A percentile compares a stretch with the other conserved stretches of the same genome.
Evolutionary conservation across 2,888 invertebrate genomes (phyloP).

Genomic region (Perizoma affinitatum): DNA sequence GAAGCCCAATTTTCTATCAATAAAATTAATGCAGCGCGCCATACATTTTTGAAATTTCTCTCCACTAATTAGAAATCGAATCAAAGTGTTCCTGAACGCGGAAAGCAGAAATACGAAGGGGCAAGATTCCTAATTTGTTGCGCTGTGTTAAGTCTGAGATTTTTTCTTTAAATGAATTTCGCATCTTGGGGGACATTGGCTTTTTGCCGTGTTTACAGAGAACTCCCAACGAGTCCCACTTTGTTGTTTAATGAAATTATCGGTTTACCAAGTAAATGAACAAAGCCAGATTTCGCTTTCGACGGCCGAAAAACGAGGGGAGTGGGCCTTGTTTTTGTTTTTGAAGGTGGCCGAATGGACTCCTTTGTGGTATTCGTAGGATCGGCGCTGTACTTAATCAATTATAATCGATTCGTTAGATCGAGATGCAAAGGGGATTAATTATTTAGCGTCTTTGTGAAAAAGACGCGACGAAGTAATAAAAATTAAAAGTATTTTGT

Average conservation of each 20-base stretch:
- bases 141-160: slow-evolving; percentile 64
- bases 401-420: slow-evolving; percentile 82
- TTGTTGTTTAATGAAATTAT: slow-evolving; percentile 85
- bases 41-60: slow-evolving; percentile 43
- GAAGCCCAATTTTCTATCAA: slow-evolving; percentile 50
- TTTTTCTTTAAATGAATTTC: slow-evolving; percentile 81
- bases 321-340: slow-evolving; percentile 72
- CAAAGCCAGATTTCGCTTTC: slow-evolving; percentile 82
- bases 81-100: slow-evolving; percentile 42
- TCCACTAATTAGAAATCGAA: slow-evolving; percentile 44
- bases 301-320: slow-evolving; percentile 71
- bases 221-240: slow-evolving; percentile 75
- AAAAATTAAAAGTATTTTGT: neutral
- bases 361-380: slow-evolving; percentile 74
- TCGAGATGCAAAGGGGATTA: slow-evolving; percentile 70
- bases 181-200: slow-evolving; percentile 82
- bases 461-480: neutral
- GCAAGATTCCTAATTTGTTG: slow-evolving; percentile 63
- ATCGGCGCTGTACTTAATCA: slow-evolving; percentile 76
- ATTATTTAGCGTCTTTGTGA: neutral
- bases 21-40: slow-evolving; percentile 33
- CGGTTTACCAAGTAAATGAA: slow-evolving; percentile 84
- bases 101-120: slow-evolving; percentile 55
- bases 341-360: slow-evolving; percentile 69
- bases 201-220: slow-evolving; percentile 81